Base-by-base conservation (phyloP, 1,140 invertebrate genomes). In the Rhyacophila brunnea region DNA sequence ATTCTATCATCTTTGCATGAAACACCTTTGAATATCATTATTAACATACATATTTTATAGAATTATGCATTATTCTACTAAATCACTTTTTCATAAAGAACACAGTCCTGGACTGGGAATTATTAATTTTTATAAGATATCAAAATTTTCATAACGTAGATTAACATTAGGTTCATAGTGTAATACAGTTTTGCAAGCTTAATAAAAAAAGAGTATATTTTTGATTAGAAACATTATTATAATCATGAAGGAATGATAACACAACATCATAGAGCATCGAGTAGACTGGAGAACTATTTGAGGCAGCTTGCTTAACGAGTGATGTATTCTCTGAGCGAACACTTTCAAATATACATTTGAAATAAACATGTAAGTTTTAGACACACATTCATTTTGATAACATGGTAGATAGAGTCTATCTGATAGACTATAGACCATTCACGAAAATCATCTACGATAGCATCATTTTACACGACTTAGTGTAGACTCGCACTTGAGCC, bases 241-340 rank as follows among this genome's bases (percentile, higher is more conserved):
- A 49, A 64, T 64, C 57, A 48, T 46, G 57, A 48, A 45, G 20
- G 61, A 51, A 20, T 47, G 38, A 40, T 47, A 4, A 58, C 13
- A 49, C 36, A 43, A 55, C 53, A 64, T 57, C 62, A 47, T 64
- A 61, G 57, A 64, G 58, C 48, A 60, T 64, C 57, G 57, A 64
- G 62, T 64, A 64, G 62, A 60, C 52, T 47, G 42, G 58, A 58
- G 62, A 60, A 58, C 62, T 47, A 35, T 47, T 48, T 50, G 20
- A 58, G 54, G 62, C 54, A 28, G 54, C 51, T 43, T 50, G 14
- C 23, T 44, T 36, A 35, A 9, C 19, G 50, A 58, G 58, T 65
- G 62, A 65, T 65, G 62, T 58, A 60, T 40, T 65, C 62, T 58
- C 62, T 65, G 60, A 65, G 62, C 62, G 60, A 65, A 65, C 62